Percentiles rank a stretch among this genome's conserved stretches.
These are phyloP conservation scores for Coremacera marginata DNA, from an alignment of 2,888 invertebrate species.

Conservation along the genomic window DNA sequence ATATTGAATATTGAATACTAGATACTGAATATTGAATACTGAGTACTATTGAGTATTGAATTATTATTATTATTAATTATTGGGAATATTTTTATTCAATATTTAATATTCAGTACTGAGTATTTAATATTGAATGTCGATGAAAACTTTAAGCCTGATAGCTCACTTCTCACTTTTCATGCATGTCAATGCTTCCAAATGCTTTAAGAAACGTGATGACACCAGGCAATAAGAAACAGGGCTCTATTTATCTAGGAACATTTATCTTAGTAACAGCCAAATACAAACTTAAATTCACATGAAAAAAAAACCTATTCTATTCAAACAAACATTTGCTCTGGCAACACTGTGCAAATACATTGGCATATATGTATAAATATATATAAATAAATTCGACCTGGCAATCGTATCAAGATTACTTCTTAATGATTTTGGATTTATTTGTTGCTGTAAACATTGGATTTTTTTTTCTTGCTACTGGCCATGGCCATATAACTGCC, in stretches of 20 bases:
- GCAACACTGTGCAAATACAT: neutral
- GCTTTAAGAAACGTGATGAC: neutral
- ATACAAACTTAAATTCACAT: slow-evolving; percentile 29
- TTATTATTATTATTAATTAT: too few relatives aligned
- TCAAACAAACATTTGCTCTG: neutral
- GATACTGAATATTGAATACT: too few relatives aligned
- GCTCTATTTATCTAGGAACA: slow-evolving; percentile 54
- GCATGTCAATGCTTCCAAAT: neutral
- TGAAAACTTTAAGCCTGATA: too few relatives aligned
- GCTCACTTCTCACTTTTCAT: too few relatives aligned
- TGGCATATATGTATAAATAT: neutral
- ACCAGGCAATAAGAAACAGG: neutral
- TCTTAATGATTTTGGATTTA: slow-evolving; percentile 30
- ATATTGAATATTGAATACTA: too few relatives aligned
- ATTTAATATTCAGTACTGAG: too few relatives aligned
- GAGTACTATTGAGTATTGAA: too few relatives aligned
- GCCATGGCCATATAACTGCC: neutral
- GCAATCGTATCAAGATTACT: slow-evolving; percentile 27
- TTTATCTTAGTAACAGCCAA: slow-evolving; percentile 59
- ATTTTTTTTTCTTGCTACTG: neutral
- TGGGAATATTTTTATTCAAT: too few relatives aligned
- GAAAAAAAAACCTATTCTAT: neutral
- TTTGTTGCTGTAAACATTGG: neutral
- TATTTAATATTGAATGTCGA: too few relatives aligned
- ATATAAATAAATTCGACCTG: neutral